Conservation (phyloP, 2,888 invertebrate species). For the Creontiades dilutus region DNA sequence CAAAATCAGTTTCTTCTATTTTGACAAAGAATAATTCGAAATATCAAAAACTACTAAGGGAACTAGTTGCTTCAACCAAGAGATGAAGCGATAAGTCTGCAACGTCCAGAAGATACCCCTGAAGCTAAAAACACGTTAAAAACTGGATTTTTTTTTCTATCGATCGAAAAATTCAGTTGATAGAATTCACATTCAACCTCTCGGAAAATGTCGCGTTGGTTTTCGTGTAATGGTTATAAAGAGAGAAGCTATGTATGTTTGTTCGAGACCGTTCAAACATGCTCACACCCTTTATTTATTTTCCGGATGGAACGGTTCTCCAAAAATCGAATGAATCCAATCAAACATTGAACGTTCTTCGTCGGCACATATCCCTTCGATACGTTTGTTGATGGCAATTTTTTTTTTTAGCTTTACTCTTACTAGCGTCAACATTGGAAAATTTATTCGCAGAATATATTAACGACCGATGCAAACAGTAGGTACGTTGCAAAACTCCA, state of each 20-base stretch:
- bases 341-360: not conserved
- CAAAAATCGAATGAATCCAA: not conserved
- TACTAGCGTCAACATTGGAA: not conserved
- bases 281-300: not conserved
- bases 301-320: not conserved
- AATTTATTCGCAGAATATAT: not conserved
- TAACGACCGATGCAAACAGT: not conserved
- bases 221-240: not conserved
- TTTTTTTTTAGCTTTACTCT: not conserved
- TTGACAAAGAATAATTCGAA: too few relatives aligned
- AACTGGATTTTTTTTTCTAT: not conserved
- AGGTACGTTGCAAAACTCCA: not conserved
- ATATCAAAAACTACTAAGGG: too few relatives aligned
- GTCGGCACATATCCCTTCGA: not conserved
- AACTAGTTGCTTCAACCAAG: too few relatives aligned
- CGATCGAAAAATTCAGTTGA: not conserved
- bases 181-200: not conserved
- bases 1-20: too few relatives aligned
- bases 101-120: not conserved
- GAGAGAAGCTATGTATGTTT: not conserved
- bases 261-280: not conserved
- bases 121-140: not conserved
- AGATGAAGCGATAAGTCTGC: too few relatives aligned
- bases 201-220: constrained; percentile 4
- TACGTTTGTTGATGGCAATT: not conserved